Conservation (phyloP, 2,113 vertebrate genomes). For the Microtus oregoni region DNA sequence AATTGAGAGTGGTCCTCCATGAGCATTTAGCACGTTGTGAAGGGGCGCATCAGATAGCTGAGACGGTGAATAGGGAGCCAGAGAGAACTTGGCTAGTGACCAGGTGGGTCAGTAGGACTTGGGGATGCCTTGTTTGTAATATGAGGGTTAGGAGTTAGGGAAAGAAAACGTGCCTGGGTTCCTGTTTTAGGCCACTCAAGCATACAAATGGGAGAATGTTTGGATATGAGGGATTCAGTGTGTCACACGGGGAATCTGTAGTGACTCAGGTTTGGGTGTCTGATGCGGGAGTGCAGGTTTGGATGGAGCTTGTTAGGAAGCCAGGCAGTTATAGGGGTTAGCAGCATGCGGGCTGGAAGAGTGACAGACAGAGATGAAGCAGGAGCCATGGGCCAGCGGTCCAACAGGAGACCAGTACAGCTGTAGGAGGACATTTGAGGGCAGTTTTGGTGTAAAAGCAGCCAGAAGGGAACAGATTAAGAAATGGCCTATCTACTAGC, state of each 20-base stretch:
- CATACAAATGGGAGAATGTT: neutral
- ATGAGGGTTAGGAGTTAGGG: neutral
- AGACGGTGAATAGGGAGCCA: neutral
- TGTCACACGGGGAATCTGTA: neutral
- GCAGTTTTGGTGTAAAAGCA: neutral
- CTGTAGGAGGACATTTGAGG: neutral
- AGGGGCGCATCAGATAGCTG: neutral
- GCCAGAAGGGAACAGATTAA: neutral
- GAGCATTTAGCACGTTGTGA: neutral
- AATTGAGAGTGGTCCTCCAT: neutral
- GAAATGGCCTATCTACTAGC: no score
- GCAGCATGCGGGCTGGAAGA: accelerated
- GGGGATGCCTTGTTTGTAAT: no score
- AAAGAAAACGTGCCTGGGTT: neutral
- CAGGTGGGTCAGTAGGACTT: no score
- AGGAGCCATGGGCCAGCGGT: neutral
- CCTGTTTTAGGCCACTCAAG: neutral
- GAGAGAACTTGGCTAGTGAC: neutral
- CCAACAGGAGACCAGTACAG: neutral
- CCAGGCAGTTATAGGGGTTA: neutral
- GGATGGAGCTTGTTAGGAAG: neutral
- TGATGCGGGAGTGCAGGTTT: neutral
- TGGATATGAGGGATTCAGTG: neutral
- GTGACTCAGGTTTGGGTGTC: no score
- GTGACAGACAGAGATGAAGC: neutral